Percentiles rank a stretch among this genome's conserved stretches.
These are phyloP conservation scores for Cydia fagiglandana DNA, from an alignment of 1,140 invertebrate species.

Conservation along the genomic window DNA sequence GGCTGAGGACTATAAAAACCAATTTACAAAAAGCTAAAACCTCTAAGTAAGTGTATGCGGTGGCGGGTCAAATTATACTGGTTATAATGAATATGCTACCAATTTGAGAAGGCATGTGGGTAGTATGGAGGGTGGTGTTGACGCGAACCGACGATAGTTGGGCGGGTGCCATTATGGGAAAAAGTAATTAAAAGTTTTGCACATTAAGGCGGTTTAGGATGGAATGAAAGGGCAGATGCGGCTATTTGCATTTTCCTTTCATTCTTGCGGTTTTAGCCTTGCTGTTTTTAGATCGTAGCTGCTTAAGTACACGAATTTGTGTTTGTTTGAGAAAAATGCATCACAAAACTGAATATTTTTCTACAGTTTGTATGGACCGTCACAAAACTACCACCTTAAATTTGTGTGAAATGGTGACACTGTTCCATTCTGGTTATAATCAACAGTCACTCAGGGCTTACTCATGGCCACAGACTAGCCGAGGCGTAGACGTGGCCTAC, in stretches of 20 bases:
- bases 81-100: not conserved
- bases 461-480: no score
- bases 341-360: no score
- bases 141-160: constrained; percentile 22
- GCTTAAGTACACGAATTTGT: no score
- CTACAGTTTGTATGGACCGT: no score
- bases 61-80: not conserved
- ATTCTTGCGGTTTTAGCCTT: not conserved
- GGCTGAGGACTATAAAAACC: not conserved
- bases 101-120: constrained; percentile 16
- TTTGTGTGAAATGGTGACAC: no score
- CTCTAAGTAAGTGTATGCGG: not conserved
- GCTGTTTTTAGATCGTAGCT: not conserved
- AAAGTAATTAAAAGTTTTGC: constrained; percentile 32
- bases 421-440: no score
- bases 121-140: constrained; percentile 11
- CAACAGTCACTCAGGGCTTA: no score
- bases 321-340: no score
- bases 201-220: constrained; percentile 27
- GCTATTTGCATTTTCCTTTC: constrained; percentile 2
- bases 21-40: not conserved
- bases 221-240: constrained; percentile 26
- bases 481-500: no score
- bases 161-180: constrained; percentile 23
- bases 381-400: no score